These are phyloP conservation scores for Chrysodeixis includens DNA, from an alignment of 2,888 invertebrate species.

Conservation along the genomic window DNA sequence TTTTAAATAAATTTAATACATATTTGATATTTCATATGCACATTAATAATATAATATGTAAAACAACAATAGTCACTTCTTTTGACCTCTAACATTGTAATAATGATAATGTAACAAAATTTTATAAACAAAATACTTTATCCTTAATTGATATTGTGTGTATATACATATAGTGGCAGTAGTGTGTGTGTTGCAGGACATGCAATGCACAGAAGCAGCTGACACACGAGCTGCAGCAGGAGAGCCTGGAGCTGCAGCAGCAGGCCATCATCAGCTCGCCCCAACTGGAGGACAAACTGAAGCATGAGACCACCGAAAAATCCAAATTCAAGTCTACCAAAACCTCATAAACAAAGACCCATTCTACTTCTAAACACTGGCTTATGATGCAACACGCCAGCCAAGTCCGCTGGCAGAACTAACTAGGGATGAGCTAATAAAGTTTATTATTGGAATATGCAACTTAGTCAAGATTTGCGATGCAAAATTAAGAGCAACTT, in stretches of 20 bases:
- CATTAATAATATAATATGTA: slow-evolving; percentile 62
- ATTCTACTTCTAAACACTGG: neutral
- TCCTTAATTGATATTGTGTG: slow-evolving; percentile 59
- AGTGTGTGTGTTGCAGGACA: slow-evolving; percentile 67
- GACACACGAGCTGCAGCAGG: slow-evolving; percentile 82
- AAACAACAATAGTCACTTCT: slow-evolving; percentile 76
- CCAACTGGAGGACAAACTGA: slow-evolving; percentile 79
- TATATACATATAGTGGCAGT: slow-evolving; percentile 60
- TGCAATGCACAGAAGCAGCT: slow-evolving; percentile 81
- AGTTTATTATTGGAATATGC: slow-evolving; percentile 10
- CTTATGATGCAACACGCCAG: slow-evolving; percentile 8
- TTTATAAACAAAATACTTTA: slow-evolving; percentile 67
- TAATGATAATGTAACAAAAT: slow-evolving; percentile 70
- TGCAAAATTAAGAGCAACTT: slow-evolving; percentile 14
- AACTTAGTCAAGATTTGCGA: slow-evolving; percentile 16
- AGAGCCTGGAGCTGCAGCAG: slow-evolving; percentile 85
- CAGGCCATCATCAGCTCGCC: slow-evolving; percentile 81
- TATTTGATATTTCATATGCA: slow-evolving; percentile 54
- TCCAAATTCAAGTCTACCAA: slow-evolving; percentile 35
- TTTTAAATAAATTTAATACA: slow-evolving; percentile 58
- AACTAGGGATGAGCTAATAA: neutral
- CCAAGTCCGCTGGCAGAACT: neutral
- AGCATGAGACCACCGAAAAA: slow-evolving; percentile 61
- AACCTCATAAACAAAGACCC: neutral
- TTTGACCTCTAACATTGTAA: slow-evolving; percentile 77